Evolutionary conservation across 2,113 vertebrate genomes (phyloP).

Genomic region (Illadopsis cleaveri): DNA sequence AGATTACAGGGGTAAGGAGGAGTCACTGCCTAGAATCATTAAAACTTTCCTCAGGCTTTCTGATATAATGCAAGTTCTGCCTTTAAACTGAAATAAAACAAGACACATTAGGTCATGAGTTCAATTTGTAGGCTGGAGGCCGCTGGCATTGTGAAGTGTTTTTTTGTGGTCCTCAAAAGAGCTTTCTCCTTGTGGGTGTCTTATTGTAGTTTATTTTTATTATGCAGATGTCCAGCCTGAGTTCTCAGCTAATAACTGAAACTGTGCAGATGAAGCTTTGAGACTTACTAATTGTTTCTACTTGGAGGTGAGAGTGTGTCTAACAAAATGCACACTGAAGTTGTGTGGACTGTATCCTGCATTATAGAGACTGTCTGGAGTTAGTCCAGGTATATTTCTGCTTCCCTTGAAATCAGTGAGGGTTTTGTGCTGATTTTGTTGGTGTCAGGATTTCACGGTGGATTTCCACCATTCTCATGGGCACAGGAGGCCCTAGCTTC

Average conservation of each 20-base stretch:
- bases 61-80: neutral
- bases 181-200: neutral
- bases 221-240: neutral
- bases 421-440: neutral
- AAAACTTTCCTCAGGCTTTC: neutral
- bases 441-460: neutral
- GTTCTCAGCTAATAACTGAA: neutral
- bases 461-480: neutral
- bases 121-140: neutral
- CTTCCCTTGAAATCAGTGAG: neutral
- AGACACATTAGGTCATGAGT: neutral
- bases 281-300: neutral
- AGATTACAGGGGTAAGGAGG: neutral
- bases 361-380: neutral
- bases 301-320: neutral
- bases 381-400: neutral
- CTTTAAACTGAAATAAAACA: neutral
- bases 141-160: neutral
- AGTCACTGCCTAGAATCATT: neutral
- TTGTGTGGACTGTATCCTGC: neutral
- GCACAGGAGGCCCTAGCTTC: neutral
- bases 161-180: neutral
- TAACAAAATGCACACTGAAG: neutral
- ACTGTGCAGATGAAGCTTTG: neutral
- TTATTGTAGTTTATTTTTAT: neutral